These are phyloP conservation scores for Drosophila arawakana DNA, from an alignment of 1,140 invertebrate species.

Conservation along the genomic window DNA sequence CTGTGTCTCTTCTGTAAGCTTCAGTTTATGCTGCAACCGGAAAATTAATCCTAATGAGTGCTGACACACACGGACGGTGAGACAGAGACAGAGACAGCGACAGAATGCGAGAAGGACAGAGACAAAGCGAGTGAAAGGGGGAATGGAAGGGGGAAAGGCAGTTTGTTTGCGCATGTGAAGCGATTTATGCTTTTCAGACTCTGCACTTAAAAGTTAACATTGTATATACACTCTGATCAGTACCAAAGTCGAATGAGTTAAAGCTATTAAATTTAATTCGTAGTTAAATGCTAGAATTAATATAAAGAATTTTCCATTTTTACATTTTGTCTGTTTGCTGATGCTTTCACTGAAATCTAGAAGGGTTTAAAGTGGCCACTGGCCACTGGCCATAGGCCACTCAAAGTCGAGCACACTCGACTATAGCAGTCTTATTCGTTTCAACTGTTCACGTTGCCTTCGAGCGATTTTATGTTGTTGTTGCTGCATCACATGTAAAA, in stretches of 20 bases:
- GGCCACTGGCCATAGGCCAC: too few species aligned
- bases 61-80: conserved; percentile 65
- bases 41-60: conserved; percentile 83
- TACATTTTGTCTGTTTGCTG: too few species aligned
- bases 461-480: conserved; percentile 51
- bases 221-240: neutral
- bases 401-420: neutral
- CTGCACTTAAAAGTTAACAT: neutral
- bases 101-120: neutral
- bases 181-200: conserved; percentile 68
- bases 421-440: conserved; percentile 11
- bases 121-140: neutral
- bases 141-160: conserved; percentile 17
- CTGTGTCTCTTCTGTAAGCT: conserved; percentile 59
- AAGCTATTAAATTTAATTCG: too few species aligned
- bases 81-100: conserved; percentile 30
- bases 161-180: conserved; percentile 72
- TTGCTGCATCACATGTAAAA: conserved; percentile 69
- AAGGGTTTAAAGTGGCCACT: too few species aligned
- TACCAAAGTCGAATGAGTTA: too few species aligned
- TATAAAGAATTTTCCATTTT: too few species aligned
- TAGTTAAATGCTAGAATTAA: too few species aligned
- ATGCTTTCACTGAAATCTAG: too few species aligned
- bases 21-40: conserved; percentile 80
- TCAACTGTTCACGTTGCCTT: conserved; percentile 35